Evolutionary conservation across 2,797 vertebrate genomes (phyloP).

Genomic region (Ibycter americanus): DNA sequence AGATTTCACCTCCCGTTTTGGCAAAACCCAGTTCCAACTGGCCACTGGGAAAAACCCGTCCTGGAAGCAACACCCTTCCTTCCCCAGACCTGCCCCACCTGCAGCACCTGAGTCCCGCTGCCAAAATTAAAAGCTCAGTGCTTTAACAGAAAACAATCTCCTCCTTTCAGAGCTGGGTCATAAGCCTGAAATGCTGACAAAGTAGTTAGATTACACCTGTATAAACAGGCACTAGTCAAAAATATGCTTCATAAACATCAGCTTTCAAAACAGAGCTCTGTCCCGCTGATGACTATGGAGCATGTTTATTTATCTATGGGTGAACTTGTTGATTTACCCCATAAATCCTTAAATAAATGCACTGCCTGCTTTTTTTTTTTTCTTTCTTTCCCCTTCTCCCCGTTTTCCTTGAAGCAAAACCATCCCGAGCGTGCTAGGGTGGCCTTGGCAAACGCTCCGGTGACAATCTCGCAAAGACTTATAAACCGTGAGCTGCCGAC

Average conservation of each 20-base stretch:
- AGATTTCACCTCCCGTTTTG: accelerated
- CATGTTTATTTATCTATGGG: background rate
- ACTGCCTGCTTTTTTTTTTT: background rate
- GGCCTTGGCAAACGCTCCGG: background rate
- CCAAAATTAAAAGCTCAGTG: background rate
- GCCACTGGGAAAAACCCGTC: background rate
- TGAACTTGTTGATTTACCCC: background rate
- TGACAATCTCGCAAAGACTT: background rate
- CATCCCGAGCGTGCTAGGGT: background rate
- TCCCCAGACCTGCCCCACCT: background rate
- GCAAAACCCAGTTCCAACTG: background rate
- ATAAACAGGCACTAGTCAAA: constrained; percentile 40
- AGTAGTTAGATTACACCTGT: constrained; percentile 33
- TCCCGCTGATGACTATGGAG: background rate
- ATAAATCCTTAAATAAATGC: constrained; percentile 2
- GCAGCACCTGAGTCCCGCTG: background rate
- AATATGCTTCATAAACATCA: constrained; percentile 13
- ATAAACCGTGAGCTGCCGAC: background rate
- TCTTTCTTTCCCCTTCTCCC: background rate
- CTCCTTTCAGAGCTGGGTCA: constrained; percentile 5
- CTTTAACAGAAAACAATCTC: background rate
- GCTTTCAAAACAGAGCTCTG: constrained; percentile 26
- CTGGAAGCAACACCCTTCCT: background rate
- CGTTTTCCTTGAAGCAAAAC: background rate
- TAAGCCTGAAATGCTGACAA: background rate